These are phyloP conservation scores for Dendronephthya gigantea DNA, from an alignment of 64 coral and sea anemone genomes.

Conservation along the genomic window DNA sequence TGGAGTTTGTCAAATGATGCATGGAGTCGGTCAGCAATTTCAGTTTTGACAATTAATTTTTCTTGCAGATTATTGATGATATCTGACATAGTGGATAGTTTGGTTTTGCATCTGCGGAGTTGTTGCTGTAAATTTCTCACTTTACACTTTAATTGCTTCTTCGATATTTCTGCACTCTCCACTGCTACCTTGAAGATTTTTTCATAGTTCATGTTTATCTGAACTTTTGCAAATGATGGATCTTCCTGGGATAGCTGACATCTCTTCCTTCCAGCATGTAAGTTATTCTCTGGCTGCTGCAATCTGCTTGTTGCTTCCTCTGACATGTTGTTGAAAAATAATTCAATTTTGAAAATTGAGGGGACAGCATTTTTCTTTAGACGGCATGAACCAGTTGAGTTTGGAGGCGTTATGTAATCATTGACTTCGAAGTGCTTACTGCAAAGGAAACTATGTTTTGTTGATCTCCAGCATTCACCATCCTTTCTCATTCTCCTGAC, in stretches of 20 bases:
- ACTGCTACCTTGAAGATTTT: background rate
- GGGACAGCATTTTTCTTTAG: too few species aligned
- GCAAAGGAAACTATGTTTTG: background rate
- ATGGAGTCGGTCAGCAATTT: too few species aligned
- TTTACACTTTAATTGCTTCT: background rate
- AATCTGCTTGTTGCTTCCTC: background rate
- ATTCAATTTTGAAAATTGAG: background rate
- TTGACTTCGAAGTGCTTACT: background rate
- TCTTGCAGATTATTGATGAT: background rate
- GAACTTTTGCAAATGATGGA: background rate
- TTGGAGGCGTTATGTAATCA: background rate
- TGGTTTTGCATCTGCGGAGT: background rate
- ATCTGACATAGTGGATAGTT: background rate
- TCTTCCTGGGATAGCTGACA: too few species aligned
- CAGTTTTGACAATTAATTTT: background rate
- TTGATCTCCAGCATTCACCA: background rate
- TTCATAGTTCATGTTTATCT: background rate
- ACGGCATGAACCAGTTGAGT: background rate
- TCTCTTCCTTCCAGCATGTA: too few species aligned
- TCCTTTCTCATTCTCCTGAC: background rate
- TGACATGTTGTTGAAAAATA: background rate
- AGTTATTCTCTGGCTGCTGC: background rate
- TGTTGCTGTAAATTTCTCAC: too few species aligned
- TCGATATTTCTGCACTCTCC: background rate
- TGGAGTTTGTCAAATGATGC: too few species aligned